Evolutionary conservation across 2,888 invertebrate genomes (phyloP).

Genomic region (Acleris sparsana): DNA sequence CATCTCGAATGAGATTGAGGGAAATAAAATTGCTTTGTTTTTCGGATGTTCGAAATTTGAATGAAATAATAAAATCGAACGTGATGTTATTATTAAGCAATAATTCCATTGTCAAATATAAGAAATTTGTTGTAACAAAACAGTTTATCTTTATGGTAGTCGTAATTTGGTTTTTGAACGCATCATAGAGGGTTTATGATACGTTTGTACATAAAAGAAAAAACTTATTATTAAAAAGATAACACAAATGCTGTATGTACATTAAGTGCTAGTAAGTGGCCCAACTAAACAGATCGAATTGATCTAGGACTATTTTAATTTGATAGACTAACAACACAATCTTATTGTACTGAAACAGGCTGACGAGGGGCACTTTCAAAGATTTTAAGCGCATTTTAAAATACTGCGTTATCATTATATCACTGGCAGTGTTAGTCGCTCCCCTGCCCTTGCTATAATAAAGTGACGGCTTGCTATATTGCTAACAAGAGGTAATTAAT

Average conservation of each 20-base stretch:
- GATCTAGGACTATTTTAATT: neutral
- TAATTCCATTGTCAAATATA: no score
- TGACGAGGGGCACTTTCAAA: neutral
- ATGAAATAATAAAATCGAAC: no score
- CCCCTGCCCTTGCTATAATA: conserved; percentile 9
- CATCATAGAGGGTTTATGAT: no score
- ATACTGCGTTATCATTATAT: neutral
- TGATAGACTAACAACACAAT: neutral
- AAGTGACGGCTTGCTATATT: conserved; percentile 20
- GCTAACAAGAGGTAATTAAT: conserved; percentile 32
- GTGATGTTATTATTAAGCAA: no score
- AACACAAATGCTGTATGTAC: conserved; percentile 22
- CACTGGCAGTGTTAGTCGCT: conserved; percentile 20
- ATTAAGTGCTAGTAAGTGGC: conserved; percentile 25
- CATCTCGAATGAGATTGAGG: no score
- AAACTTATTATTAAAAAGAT: conserved; percentile 17
- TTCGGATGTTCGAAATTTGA: no score
- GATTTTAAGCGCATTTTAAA: neutral
- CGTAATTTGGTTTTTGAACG: no score
- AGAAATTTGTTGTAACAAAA: no score
- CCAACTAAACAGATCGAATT: conserved; percentile 15
- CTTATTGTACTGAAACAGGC: conserved; percentile 23
- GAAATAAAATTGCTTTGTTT: no score
- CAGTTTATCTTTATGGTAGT: no score
- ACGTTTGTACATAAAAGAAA: neutral